A percentile compares a stretch with the other conserved stretches of the same genome.
Evolutionary conservation across 2,888 invertebrate species (phyloP).

Genomic region (Leptogaster cylindrica): DNA sequence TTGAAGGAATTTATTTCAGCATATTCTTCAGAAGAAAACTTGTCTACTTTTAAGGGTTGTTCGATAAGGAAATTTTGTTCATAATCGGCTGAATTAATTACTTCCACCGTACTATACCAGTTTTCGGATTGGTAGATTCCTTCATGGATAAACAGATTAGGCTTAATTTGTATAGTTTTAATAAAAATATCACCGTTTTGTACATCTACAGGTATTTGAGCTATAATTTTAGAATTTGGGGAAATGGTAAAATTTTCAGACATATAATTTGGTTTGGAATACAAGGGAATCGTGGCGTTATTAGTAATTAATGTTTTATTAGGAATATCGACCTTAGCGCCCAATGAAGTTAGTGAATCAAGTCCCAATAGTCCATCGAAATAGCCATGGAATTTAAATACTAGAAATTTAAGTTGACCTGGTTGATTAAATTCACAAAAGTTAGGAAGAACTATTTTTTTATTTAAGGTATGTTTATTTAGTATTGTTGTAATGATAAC

Average conservation of each 20-base stretch:
- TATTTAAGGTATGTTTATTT: slow-evolving; percentile 2
- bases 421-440: slow-evolving; percentile 33
- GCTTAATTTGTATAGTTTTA: slow-evolving; percentile 28
- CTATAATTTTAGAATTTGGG: slow-evolving; percentile 39
- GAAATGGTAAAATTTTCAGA: slow-evolving; percentile 34
- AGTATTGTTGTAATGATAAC: slow-evolving; percentile 14
- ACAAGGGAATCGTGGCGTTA: neutral
- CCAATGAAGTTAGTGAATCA: too few species aligned
- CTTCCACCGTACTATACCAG: slow-evolving; percentile 42
- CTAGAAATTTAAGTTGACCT: slow-evolving; percentile 16
- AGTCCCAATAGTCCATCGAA: slow-evolving; percentile 35
- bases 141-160: slow-evolving; percentile 42
- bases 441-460: slow-evolving; percentile 20
- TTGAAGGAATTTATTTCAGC: too few species aligned
- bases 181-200: slow-evolving; percentile 35
- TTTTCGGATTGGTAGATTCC: slow-evolving; percentile 41
- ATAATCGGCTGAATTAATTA: slow-evolving; percentile 30
- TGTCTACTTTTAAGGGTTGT: too few species aligned
- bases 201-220: slow-evolving; percentile 39
- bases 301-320: slow-evolving; percentile 1
- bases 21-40: too few species aligned
- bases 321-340: slow-evolving; percentile 30
- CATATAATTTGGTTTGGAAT: slow-evolving; percentile 41
- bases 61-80: too few species aligned
- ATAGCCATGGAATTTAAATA: slow-evolving; percentile 35